phyloP scores from a whole-genome alignment of 1,140 invertebrate species.

The Drosophila insularis region DNA sequence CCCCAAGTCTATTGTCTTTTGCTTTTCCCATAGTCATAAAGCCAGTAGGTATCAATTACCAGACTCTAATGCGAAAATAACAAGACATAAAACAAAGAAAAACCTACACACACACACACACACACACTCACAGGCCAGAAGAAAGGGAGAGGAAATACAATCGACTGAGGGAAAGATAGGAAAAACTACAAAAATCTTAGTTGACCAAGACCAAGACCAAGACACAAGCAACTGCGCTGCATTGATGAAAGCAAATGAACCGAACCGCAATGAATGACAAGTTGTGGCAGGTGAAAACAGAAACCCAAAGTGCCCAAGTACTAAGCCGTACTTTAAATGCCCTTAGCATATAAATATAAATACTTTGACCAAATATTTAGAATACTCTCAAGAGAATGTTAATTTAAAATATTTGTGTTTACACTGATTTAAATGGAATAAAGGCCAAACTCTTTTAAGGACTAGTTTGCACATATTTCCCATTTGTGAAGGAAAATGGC shows the following conservation, averaged over 20 bases:
- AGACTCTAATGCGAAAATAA: constrained; percentile 75
- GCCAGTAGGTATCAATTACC: constrained; percentile 74
- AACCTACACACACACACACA: constrained; percentile 6
- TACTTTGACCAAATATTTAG: too few species aligned
- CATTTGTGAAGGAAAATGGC: too few species aligned
- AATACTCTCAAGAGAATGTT: too few species aligned
- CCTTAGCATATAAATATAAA: background rate
- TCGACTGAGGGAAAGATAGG: background rate
- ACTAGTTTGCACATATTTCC: too few species aligned
- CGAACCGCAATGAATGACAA: constrained; percentile 47
- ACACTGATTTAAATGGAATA: too few species aligned
- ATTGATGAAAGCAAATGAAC: constrained; percentile 43
- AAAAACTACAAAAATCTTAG: constrained; percentile 2
- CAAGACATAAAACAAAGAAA: constrained; percentile 59
- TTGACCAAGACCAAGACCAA: constrained; percentile 49
- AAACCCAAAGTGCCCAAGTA: background rate
- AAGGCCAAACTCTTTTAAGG: too few species aligned
- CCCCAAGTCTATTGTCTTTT: constrained; percentile 52
- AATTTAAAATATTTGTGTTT: too few species aligned
- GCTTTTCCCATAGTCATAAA: constrained; percentile 44
- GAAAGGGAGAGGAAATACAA: constrained; percentile 1
- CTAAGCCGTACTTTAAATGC: background rate
- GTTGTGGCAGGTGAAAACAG: constrained; percentile 37
- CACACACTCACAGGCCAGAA: constrained; percentile 20
- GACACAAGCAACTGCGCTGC: constrained; percentile 9